phyloP scores from a whole-genome alignment of 2,797 vertebrate species.

The Mus spretus region DNA sequence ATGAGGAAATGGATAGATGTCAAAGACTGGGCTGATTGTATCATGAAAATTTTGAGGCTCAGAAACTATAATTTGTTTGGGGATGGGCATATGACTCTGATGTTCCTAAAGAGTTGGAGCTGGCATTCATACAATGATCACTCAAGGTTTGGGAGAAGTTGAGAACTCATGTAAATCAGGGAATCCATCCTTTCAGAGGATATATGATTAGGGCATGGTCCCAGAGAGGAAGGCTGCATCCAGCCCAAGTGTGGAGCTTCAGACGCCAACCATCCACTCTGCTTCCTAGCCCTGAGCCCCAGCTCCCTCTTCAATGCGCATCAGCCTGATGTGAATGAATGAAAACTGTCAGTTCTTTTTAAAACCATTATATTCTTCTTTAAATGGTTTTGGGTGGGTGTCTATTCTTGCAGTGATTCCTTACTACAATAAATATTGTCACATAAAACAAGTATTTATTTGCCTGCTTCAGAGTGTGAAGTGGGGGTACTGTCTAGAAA shows the following conservation, averaged over 20 bases:
- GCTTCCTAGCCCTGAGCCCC: background rate
- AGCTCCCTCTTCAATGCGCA: background rate
- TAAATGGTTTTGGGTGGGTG: background rate
- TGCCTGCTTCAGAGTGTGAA: background rate
- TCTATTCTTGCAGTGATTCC: background rate
- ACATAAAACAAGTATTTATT: background rate
- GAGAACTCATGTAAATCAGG: constrained; percentile 21
- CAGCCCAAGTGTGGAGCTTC: accelerated
- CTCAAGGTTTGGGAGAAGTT: background rate
- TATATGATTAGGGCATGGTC: background rate
- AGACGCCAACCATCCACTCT: background rate
- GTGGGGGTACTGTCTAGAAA: background rate
- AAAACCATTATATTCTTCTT: background rate
- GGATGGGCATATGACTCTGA: background rate
- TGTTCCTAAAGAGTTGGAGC: background rate
- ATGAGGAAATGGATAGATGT: background rate
- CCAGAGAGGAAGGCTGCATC: background rate
- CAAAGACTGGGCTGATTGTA: background rate
- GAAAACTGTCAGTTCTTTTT: background rate
- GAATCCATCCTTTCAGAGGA: background rate
- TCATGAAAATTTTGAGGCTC: background rate
- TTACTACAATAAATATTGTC: background rate
- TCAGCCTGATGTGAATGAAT: background rate
- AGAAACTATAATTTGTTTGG: constrained; percentile 8
- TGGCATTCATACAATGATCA: background rate